Evolutionary conservation across 2,113 vertebrate species (phyloP).

Genomic region (Burhinus oedicnemus): DNA sequence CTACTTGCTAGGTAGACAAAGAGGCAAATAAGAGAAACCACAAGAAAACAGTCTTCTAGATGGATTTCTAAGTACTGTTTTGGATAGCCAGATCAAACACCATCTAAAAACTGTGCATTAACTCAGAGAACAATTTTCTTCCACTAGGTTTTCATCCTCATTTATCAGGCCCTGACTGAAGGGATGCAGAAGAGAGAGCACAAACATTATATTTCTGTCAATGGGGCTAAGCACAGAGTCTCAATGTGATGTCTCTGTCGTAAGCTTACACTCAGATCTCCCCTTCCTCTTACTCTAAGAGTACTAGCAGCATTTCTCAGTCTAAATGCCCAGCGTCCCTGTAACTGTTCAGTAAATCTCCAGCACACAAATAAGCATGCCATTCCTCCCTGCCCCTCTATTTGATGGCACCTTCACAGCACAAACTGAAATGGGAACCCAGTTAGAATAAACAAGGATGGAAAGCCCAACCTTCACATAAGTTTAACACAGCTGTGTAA

Average conservation of each 20-base stretch:
- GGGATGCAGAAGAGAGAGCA: background rate
- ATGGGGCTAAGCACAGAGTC: background rate
- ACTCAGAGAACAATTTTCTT: background rate
- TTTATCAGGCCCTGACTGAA: background rate
- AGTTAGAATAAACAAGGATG: background rate
- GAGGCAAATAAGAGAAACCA: background rate
- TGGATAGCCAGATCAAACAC: background rate
- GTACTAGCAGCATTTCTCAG: background rate
- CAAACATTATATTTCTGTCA: background rate
- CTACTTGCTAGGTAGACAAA: background rate
- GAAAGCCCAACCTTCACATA: background rate
- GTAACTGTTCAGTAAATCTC: background rate
- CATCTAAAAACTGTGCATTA: background rate
- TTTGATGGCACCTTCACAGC: background rate
- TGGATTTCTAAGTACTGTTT: background rate
- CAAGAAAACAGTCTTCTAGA: background rate
- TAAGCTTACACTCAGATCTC: background rate
- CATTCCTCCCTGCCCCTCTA: background rate
- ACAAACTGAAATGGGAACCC: background rate
- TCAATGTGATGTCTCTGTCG: background rate
- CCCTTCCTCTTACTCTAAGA: background rate
- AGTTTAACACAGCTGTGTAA: background rate
- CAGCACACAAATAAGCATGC: accelerated
- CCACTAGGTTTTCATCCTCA: background rate
- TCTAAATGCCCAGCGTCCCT: background rate